Percentiles rank a stretch among this genome's conserved stretches.
phyloP scores from a whole-genome alignment of 2,797 vertebrate genomes.

The Cephalopachus bancanus region DNA sequence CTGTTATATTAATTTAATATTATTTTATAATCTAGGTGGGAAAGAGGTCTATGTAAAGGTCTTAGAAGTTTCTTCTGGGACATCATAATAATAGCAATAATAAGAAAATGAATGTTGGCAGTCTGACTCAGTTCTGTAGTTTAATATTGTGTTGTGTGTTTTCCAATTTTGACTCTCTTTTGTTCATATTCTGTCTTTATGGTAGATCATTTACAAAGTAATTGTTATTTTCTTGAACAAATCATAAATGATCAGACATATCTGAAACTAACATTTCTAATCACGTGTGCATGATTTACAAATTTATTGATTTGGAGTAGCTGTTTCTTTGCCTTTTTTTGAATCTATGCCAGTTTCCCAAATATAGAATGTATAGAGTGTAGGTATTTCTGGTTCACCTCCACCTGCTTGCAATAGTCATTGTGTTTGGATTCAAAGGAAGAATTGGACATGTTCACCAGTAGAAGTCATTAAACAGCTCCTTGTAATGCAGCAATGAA shows the following conservation, averaged over 20 bases:
- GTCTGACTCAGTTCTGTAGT: neutral
- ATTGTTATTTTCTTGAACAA: neutral
- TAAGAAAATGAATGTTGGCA: neutral
- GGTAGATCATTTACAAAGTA: neutral
- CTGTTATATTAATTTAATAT: neutral
- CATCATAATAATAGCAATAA: neutral
- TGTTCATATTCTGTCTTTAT: neutral
- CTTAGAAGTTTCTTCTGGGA: neutral
- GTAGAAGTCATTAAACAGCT: neutral
- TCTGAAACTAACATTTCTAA: neutral
- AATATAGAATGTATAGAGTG: accelerated
- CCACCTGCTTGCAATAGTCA: accelerated
- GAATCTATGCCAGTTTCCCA: accelerated
- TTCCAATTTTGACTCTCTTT: neutral
- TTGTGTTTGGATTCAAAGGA: neutral
- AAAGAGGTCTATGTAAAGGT: neutral
- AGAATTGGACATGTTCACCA: neutral
- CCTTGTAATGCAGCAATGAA: neutral
- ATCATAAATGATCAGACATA: neutral
- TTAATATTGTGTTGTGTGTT: neutral
- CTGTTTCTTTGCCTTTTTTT: neutral
- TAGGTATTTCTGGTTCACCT: neutral
- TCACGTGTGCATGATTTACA: neutral
- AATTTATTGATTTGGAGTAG: neutral
- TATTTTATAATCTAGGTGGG: neutral